phyloP scores from a whole-genome alignment of 1,140 invertebrate genomes.

The Plectrocnemia conspersa region DNA sequence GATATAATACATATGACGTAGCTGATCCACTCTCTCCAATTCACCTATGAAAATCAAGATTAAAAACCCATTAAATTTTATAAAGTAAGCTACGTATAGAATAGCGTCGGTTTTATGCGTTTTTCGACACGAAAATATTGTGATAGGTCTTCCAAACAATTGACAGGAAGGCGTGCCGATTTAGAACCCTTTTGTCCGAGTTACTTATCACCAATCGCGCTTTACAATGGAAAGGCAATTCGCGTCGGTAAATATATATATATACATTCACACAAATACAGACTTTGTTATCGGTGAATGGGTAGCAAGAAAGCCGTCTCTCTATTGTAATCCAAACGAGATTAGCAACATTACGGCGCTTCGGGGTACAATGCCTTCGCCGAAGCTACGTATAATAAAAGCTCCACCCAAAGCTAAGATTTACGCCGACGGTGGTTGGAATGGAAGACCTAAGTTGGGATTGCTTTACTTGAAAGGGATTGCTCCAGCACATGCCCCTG shows the following conservation, averaged over 20 bases:
- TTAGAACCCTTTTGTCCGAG: neutral
- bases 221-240: slow-evolving; percentile 16
- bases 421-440: slow-evolving; percentile 15
- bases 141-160: slow-evolving; percentile 2
- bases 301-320: neutral
- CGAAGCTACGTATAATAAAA: slow-evolving; percentile 26
- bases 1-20: too few species aligned
- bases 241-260: neutral
- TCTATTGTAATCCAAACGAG: slow-evolving; percentile 27
- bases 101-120: too few species aligned
- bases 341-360: slow-evolving; percentile 25
- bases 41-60: too few species aligned
- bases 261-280: slow-evolving; percentile 8
- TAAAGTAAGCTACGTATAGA: too few species aligned
- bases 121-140: too few species aligned
- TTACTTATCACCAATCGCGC: slow-evolving; percentile 11
- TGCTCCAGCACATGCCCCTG: slow-evolving; percentile 4
- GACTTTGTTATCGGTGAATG: slow-evolving; percentile 17
- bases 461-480: slow-evolving; percentile 7
- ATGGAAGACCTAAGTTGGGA: neutral
- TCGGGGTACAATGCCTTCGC: slow-evolving; percentile 16
- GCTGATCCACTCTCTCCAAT: too few species aligned
- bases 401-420: slow-evolving; percentile 20
- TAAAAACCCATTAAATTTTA: too few species aligned
- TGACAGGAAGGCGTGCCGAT: slow-evolving; percentile 4